Evolutionary conservation across 92 coral and sea anemone genomes (phyloP).

Genomic region (Chrysogorgia sp.): DNA sequence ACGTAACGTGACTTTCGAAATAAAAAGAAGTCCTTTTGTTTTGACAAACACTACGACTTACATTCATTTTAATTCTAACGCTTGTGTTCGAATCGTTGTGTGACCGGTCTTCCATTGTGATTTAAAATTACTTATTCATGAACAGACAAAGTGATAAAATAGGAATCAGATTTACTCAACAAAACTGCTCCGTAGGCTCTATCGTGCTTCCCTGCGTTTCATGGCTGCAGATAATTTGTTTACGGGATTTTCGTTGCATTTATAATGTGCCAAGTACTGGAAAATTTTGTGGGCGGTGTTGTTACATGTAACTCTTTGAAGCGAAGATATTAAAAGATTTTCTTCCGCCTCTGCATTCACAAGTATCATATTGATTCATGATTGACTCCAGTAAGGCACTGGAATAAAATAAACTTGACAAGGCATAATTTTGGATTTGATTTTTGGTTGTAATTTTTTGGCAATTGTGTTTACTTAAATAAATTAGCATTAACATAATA

Average conservation of each 20-base stretch:
- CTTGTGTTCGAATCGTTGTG: constrained; percentile 21
- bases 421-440: no score
- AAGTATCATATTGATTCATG: no score
- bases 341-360: no score
- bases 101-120: constrained; percentile 39
- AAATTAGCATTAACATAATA: no score
- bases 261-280: not conserved
- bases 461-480: no score
- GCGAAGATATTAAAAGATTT: no score
- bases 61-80: constrained; percentile 14
- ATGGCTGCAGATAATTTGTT: no score
- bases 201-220: not conserved
- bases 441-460: no score
- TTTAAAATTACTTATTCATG: constrained; percentile 40
- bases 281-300: constrained; percentile 28
- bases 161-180: not conserved
- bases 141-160: constrained; percentile 27
- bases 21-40: not conserved
- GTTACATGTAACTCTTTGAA: not conserved
- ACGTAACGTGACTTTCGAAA: not conserved
- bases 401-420: no score
- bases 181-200: not conserved
- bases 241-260: no score
- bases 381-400: no score
- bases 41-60: not conserved